Percentiles rank a stretch among this genome's conserved stretches.
These are phyloP conservation scores for Tupaia tana DNA, from an alignment of 2,113 vertebrate species.

Conservation along the genomic window DNA sequence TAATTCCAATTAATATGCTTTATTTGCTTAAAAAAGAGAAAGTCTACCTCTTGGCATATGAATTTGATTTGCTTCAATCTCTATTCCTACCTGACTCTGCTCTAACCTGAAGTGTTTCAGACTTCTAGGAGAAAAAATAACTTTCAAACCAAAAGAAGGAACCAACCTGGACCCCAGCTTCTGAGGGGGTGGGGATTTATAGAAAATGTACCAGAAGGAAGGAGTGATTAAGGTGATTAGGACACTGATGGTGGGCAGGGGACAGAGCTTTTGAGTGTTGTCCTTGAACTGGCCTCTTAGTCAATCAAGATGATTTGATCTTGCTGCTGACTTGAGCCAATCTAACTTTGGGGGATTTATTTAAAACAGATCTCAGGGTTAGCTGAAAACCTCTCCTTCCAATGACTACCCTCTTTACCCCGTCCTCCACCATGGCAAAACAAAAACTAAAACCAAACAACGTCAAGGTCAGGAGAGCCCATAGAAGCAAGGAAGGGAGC, in stretches of 20 bases:
- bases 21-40: not conserved
- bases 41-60: not conserved
- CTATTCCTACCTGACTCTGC: not conserved
- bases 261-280: not conserved
- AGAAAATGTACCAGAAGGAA: not conserved
- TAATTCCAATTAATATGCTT: conserved; percentile 18
- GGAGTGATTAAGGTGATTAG: not conserved
- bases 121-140: not conserved
- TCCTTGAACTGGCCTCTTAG: not conserved
- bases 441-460: not conserved
- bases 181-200: not conserved
- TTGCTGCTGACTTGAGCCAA: not conserved
- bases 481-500: not conserved
- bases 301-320: not conserved
- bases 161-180: not conserved
- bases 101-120: not conserved
- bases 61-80: not conserved
- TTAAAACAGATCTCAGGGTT: not conserved
- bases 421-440: not conserved
- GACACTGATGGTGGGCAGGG: not conserved
- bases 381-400: not conserved
- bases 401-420: not conserved
- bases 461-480: not conserved
- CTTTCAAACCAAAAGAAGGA: not conserved
- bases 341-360: not conserved